These are phyloP conservation scores for Hirudo medicinalis DNA, from an alignment of 1,140 invertebrate species.

Conservation along the genomic window DNA sequence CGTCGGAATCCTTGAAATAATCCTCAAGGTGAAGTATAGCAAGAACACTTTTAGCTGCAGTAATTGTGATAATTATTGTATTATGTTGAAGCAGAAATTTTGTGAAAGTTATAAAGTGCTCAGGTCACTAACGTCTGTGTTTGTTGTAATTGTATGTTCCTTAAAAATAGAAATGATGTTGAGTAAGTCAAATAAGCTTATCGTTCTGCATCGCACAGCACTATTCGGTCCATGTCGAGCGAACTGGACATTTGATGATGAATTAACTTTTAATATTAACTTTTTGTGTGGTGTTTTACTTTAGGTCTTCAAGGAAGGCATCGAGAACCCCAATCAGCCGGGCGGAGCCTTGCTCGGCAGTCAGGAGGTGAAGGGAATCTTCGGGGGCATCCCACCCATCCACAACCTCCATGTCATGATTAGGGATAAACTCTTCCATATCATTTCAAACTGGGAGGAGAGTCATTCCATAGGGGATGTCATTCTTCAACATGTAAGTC, in stretches of 20 bases:
- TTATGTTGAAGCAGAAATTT: too few relatives aligned
- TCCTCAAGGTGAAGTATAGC: conserved; percentile 55
- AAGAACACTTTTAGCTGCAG: too few relatives aligned
- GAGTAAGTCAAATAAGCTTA: too few relatives aligned
- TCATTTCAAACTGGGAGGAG: conserved; percentile 62
- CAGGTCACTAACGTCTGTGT: too few relatives aligned
- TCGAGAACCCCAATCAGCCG: conserved; percentile 68
- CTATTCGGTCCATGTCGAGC: too few relatives aligned
- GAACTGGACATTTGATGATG: too few relatives aligned
- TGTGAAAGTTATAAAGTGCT: too few relatives aligned
- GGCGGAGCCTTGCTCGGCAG: conserved; percentile 66
- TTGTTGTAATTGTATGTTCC: too few relatives aligned
- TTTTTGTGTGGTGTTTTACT: conserved; percentile 21
- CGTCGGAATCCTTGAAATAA: conserved; percentile 80
- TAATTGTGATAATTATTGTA: too few relatives aligned
- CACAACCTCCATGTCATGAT: conserved; percentile 77
- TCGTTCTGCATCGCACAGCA: too few relatives aligned
- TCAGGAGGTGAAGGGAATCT: conserved; percentile 86
- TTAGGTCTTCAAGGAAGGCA: conserved; percentile 78
- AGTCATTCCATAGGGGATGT: conserved; percentile 68
- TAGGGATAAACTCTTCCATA: conserved; percentile 58
- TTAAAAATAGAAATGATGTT: too few relatives aligned
- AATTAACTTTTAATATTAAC: too few relatives aligned
- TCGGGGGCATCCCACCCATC: conserved; percentile 85
- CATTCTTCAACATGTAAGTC: conserved; percentile 61